A percentile compares a stretch with the other conserved stretches of the same genome.
Conservation (phyloP, 1,140 invertebrate species). For the Portunus trituberculatus region DNA sequence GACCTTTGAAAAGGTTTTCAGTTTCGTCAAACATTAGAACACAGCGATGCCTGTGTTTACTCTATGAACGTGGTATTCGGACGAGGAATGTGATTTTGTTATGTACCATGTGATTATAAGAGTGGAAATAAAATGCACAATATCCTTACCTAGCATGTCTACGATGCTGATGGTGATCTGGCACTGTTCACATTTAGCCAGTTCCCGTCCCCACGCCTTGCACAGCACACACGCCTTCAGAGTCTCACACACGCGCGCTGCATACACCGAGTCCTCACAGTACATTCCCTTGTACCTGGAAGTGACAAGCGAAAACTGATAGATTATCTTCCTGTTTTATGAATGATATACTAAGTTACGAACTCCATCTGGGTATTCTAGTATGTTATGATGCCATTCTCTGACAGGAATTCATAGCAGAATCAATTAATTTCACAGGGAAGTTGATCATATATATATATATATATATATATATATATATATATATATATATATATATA, state of each 20-base stretch:
- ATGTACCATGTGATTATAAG: not conserved
- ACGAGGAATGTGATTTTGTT: no score
- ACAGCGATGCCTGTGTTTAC: no score
- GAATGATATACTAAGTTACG: not conserved
- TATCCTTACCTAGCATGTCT: conserved; percentile 55
- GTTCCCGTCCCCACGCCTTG: conserved; percentile 50
- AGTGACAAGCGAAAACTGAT: not conserved
- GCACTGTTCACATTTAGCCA: conserved; percentile 48
- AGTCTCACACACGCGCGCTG: conserved; percentile 67
- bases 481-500: no score
- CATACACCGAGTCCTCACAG: conserved; percentile 66
- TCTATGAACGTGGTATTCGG: no score
- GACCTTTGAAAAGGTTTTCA: no score
- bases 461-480: no score
- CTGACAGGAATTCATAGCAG: no score
- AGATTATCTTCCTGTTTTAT: not conserved
- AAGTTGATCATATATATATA: no score
- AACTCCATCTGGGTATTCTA: not conserved
- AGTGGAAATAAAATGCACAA: no score
- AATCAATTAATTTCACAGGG: no score
- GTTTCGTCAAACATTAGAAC: no score
- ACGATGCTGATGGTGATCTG: conserved; percentile 59
- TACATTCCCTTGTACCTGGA: conserved; percentile 68
- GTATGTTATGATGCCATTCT: no score
- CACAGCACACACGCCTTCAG: conserved; percentile 67